Evolutionary conservation across 2,113 vertebrate species (phyloP).

Genomic region (Sitta europaea): DNA sequence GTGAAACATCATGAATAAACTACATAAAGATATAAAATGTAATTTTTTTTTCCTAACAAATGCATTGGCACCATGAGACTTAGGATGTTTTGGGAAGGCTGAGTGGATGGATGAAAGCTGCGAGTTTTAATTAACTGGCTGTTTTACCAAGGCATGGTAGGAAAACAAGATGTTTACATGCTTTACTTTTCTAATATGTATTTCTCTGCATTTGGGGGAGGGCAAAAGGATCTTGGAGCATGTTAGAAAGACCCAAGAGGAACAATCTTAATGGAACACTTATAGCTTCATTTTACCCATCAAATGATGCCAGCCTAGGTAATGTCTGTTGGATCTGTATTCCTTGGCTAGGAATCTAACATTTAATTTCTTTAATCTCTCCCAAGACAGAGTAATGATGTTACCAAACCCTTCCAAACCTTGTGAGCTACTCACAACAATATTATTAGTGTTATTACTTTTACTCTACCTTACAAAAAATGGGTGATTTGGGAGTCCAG

Average conservation of each 20-base stretch:
- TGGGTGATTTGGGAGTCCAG: not conserved
- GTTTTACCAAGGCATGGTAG: not conserved
- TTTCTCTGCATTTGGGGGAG: not conserved
- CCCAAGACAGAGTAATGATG: not conserved
- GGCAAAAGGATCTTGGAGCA: not conserved
- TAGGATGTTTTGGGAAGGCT: not conserved
- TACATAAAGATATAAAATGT: not conserved
- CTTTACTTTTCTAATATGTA: not conserved
- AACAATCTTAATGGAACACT: not conserved
- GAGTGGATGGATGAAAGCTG: not conserved
- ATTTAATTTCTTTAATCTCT: conserved; percentile 34
- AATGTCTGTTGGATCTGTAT: not conserved
- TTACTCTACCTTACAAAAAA: conserved; percentile 26
- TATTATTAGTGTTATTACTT: conserved; percentile 31
- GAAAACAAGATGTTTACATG: not conserved
- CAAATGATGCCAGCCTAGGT: not conserved
- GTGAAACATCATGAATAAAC: not conserved
- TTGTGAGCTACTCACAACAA: conserved; percentile 3
- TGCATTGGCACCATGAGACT: not conserved
- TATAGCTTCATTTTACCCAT: conserved; percentile 2
- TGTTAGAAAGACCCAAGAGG: not conserved
- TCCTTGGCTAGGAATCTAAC: not conserved
- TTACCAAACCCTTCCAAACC: conserved; percentile 13
- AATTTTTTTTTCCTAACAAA: not conserved
- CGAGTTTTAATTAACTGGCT: not conserved